Base-by-base conservation (phyloP, 2,888 invertebrate species). In the Nemoura dubitans region DNA sequence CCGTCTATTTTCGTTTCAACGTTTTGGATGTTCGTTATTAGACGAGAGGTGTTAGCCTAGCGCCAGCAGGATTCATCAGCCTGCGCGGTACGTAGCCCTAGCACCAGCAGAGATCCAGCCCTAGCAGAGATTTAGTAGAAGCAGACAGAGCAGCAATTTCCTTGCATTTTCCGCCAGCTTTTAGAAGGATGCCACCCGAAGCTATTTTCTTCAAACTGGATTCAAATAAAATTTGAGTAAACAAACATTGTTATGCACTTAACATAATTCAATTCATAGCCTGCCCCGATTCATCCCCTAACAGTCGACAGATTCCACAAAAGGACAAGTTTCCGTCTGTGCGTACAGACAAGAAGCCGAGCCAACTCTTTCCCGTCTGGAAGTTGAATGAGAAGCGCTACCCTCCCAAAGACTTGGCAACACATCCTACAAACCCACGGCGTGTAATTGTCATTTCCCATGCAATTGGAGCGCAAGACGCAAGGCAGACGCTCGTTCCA, bases 151-250 rank as follows among this genome's bases (percentile, higher is more conserved):
- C 21, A 59, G 59, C 59, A 10, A 16, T 59, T 59, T 21, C 59
- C 59, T 59, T 59, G 21, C 59, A 59, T 59, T 59, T 59, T 59
- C 16, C 59, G 14, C 59, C 6, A 59, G 59, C 59, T 16, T 59
- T 59, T 59, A 16, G 21, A 7, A 59, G 59, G 10, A 59, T 21
- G 59, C 59, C 59, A 21, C 59, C 59, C 59, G 59, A 21, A 59
- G 59, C 59, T 59, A 59, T 59, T 59, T 59, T 21, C 21, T 21
- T 21, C 59, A 59, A 10, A 3, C 14, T 21, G 21, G 59, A 21
- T 14, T 59, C 59, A 59, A 59, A 59, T 59, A 59, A 59, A 59
- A 59, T 59, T 59, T 59, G 59, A 59, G 59, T 59, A 59, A 59
- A 59, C 59, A 59, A 59, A 59, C 59, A 59, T 59, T 59, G 59